Percentiles rank a stretch among this genome's conserved stretches.
Evolutionary conservation across 2,113 vertebrate genomes (phyloP).

Genomic region (Pholis gunnellus): DNA sequence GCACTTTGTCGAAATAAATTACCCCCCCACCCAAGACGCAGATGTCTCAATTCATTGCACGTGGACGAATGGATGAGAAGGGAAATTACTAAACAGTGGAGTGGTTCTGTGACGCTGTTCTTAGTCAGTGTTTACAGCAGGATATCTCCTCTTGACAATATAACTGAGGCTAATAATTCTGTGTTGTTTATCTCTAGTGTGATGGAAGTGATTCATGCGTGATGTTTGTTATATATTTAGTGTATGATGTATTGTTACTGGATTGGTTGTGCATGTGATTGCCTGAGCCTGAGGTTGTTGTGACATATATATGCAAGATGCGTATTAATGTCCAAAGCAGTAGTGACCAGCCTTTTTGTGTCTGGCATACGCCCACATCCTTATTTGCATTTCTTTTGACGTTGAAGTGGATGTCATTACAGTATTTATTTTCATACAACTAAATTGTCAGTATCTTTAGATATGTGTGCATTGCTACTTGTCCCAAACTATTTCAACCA

Average conservation of each 20-base stretch:
- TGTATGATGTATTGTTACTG: neutral
- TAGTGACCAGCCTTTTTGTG: neutral
- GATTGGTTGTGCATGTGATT: neutral
- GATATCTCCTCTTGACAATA: neutral
- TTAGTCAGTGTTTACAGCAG: slow-evolving; percentile 16
- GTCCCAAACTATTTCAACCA: neutral
- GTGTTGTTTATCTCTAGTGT: neutral
- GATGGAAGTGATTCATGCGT: neutral
- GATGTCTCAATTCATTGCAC: slow-evolving; percentile 32
- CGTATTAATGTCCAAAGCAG: neutral
- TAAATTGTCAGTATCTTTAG: neutral
- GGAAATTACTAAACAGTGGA: slow-evolving; percentile 35
- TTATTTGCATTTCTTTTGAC: neutral
- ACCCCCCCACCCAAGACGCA: slow-evolving; percentile 21
- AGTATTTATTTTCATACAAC: no score
- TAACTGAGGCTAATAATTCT: neutral
- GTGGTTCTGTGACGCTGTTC: neutral
- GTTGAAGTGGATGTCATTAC: neutral
- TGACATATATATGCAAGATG: neutral
- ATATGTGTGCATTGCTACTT: neutral
- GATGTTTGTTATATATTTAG: neutral
- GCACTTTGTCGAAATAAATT: slow-evolving; percentile 50
- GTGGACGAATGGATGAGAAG: neutral
- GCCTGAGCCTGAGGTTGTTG: neutral
- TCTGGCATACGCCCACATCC: neutral